Evolutionary conservation across 2,797 vertebrate species (phyloP), one percentile per base, ranked within the genome.

Genomic region (Ceyx erithaca): DNA sequence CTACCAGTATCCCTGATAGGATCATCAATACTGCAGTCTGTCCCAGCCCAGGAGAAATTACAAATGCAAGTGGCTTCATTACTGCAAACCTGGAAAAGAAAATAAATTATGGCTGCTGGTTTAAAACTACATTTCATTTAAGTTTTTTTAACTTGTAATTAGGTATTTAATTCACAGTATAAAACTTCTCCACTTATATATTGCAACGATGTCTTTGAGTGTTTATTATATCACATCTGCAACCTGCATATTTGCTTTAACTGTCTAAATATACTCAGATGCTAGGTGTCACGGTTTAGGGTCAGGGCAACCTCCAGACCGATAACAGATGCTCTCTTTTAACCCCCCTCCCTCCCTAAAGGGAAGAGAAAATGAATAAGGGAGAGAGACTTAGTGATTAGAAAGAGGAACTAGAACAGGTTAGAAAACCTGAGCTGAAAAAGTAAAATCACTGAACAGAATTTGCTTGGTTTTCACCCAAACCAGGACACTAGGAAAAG

Each of bases 41-140:
- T 99, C 57, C 99, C 99, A 13, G 99, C 99, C 99, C 99, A 99
- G 70, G 98, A 99, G 86, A 97, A 96, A 94, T 99, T 98, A 96
- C 99, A 99, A 94, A 99, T 99, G 96, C 99, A 99, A 25, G 99
- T 98, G 66, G 98, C 99, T 98, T 99, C 99, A 73, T 99, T 99
- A 97, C 99, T 99, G 96, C 99, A 99, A 92, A 99, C 98, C 99
- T 99, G 95, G 81, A 94, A 93, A 87, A 88, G 45, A 68, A 92
- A 93, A 67, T 3, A 90, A 71, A 37, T 49, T 8, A 48, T 23
- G 84, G n/a, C 43, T 58, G 20, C 28, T 89, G 35, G 1, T 45
- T 94, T 90, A 51, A 41, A 41, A 78, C 48, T n/a, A 41, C 12
- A 31, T 48, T 70, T 84, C n/a, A 57, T 37, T 48, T 46, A 83